Evolutionary conservation across 2,888 invertebrate species (phyloP), one percentile per base, ranked within the genome.

Genomic region (Pelosia muscerda): DNA sequence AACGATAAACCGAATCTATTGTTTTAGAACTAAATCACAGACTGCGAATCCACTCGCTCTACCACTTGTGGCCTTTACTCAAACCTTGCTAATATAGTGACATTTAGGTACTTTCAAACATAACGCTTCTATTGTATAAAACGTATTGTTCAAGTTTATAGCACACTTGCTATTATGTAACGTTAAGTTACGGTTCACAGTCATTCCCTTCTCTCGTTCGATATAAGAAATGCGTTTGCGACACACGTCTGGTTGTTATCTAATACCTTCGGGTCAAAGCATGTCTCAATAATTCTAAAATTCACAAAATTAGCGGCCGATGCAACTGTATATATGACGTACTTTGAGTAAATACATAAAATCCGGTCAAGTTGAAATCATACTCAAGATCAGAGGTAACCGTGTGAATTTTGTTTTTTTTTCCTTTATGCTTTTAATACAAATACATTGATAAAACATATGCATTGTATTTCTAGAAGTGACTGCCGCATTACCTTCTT

Each of bases 181-280:
- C 28, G 63, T 63, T 78, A 76, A 53, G 57, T 57, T 22, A 58
- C 53, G 13, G 62, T 62, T 55, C 31, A 57, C 19, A 63, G 64
- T 31, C 26, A 31, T 55, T 68, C 66, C 66, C 58, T 70, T 69
- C 68, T 64, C 68, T 69, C 38, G 56, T 13, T 9, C 57, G 57
- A 62, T 26, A 66, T 42, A 49, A 49, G 31, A 49, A n/a, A 28
- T n/a, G 58, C 23, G 49, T 11, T 72, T 72, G 66, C 66, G 65
- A 69, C 72, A 72, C 23, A 23, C 55, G 2, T 4, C 28, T n/a
- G 5, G 19, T 42, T 26, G 55, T 72, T 72, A 69, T 72, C 61
- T 71, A 66, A 77, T 58, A 68, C 61, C 26, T 56, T 19, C 34
- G 63, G 62, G 72, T 65, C 71, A 66, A 71, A 73, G 62, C 70